A percentile compares a stretch with the other conserved stretches of the same genome.
Conservation (phyloP, 1,140 invertebrate genomes). For the Pseudomyrmex cubaensis region DNA sequence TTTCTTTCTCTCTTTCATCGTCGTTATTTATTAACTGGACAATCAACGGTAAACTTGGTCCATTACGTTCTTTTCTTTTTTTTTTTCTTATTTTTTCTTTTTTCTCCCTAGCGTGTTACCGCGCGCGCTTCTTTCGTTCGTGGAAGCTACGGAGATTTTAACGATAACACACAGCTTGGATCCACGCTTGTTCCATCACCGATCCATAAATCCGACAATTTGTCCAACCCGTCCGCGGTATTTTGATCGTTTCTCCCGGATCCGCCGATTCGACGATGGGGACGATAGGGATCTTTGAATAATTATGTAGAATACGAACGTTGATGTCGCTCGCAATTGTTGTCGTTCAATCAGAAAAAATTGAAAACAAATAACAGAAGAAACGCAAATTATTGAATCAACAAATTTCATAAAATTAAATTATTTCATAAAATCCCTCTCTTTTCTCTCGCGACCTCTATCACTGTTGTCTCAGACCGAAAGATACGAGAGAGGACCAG, state of each 20-base stretch:
- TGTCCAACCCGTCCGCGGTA: slow-evolving; percentile 79
- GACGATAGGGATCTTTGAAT: slow-evolving; percentile 73
- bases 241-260: slow-evolving; percentile 78
- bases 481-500: neutral
- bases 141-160: slow-evolving; percentile 81
- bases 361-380: neutral
- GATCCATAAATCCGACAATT: slow-evolving; percentile 84
- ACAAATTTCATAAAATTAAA: neutral
- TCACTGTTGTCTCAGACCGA: neutral
- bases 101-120: slow-evolving; percentile 29
- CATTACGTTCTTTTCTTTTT: slow-evolving; percentile 45
- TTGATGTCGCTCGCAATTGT: slow-evolving; percentile 68
- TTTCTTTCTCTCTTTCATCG: too few relatives aligned
- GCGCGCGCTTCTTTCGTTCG: slow-evolving; percentile 67
- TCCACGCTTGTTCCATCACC: slow-evolving; percentile 76
- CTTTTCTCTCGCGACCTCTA: neutral
- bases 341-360: slow-evolving; percentile 11
- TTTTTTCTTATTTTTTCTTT: slow-evolving; percentile 53
- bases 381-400: neutral
- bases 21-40: too few relatives aligned
- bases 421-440: too few relatives aligned
- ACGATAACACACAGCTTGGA: slow-evolving; percentile 79
- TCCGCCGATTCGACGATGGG: slow-evolving; percentile 76
- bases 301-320: slow-evolving; percentile 78
- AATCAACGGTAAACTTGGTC: slow-evolving; percentile 28